Base-by-base conservation (phyloP, 2,797 vertebrate genomes). In the Chrysocyon brachyurus region DNA sequence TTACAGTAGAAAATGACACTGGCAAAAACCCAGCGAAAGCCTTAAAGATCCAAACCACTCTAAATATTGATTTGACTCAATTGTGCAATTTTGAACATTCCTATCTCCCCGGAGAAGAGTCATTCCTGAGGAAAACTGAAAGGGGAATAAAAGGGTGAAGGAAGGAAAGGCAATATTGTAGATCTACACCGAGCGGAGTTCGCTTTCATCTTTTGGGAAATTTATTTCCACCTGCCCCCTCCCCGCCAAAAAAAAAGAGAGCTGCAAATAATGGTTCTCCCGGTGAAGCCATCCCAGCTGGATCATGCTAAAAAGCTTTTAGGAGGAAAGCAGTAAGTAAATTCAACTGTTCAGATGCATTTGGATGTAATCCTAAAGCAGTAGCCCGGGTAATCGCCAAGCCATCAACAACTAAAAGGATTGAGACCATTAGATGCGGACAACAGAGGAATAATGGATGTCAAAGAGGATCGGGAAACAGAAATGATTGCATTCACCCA, bases 301-400 rank as follows among this genome's bases (percentile, higher is more conserved):
- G 97, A 98, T 98, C 98, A 98, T 90, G 91, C 98, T 98, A 97
- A 98, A 98, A 98, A 98, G 98, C 97, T 98, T 98, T 98, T 97
- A 98, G 98, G 98, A 97, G 95, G 97, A 97, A 98, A 97, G 90
- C 96, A 97, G 98, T 97, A 98, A 98, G 98, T 98, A 98, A 98
- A 98, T 98, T 97, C 97, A 96, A 95, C 97, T 94, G 95, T 94
- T 98, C 93, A 90, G 95, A 97, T 66, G 95, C 97, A 95, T 96
- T 95, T 98, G 97, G 97, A 96, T 97, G 93, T 96, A 98, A 97
- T 97, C 98, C 96, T 95, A 98, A 98, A 97, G 46, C 91, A 33
- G 94, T 9, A 91, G 95, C 93, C 93, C 1, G 85, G 90, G 98
- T 98, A 98, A 98, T 97, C 97, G 54, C 93, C 52, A 16, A 95